Evolutionary conservation across 2,888 invertebrate genomes (phyloP).

Genomic region (Lepidonotus clava): DNA sequence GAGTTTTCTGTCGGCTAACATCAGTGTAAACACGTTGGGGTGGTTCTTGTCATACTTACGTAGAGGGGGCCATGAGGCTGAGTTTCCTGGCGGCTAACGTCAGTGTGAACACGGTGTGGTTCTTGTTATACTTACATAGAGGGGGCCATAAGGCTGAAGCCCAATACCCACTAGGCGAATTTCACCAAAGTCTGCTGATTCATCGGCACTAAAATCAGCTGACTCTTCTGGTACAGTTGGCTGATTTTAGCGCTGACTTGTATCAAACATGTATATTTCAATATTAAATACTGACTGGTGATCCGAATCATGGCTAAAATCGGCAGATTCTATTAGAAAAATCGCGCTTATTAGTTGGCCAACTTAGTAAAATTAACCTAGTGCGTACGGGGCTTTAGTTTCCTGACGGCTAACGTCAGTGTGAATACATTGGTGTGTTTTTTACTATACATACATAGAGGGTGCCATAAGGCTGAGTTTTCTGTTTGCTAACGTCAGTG

Average conservation of each 20-base stretch:
- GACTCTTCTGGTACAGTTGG: no score
- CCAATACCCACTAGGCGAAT: no score
- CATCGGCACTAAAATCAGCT: no score
- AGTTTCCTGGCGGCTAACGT: slow-evolving; percentile 68
- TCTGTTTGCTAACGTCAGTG: neutral
- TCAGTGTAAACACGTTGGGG: neutral
- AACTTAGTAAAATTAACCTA: no score
- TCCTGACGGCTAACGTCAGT: slow-evolving; percentile 68
- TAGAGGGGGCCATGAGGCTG: slow-evolving; percentile 71
- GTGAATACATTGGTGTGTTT: slow-evolving; percentile 67
- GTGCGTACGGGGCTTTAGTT: no score
- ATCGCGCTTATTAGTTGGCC: no score
- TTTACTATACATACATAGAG: neutral
- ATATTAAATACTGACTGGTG: no score
- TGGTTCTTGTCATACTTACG: slow-evolving; percentile 62
- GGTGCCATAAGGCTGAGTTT: neutral
- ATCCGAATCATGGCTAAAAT: no score
- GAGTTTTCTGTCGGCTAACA: neutral
- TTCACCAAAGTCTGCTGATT: no score
- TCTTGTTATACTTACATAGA: slow-evolving; percentile 64
- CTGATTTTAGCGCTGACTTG: no score
- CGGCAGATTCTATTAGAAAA: no score
- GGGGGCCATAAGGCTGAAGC: slow-evolving; percentile 61
- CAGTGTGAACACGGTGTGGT: slow-evolving; percentile 70
- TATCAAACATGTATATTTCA: no score